Base-by-base conservation (phyloP, 2,888 invertebrate genomes). In the Philereme vetulata region DNA sequence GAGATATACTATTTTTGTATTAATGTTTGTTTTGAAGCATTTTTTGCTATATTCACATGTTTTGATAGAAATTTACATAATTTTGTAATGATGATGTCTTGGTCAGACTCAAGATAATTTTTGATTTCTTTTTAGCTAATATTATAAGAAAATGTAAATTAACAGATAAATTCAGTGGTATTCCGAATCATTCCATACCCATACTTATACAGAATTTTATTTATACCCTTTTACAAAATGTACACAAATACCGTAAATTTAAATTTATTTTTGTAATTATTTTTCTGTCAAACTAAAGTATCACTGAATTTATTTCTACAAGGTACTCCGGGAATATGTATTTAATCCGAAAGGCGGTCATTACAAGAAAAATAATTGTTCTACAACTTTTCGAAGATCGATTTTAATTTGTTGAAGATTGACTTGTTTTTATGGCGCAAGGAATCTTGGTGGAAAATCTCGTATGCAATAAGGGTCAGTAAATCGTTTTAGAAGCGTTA, bases 1-100 rank as follows among this genome's bases (percentile, higher is more conserved):
- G 71, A 74, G 72, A 83, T 77, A 82, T 76, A 81, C 74, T 81
- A 86, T 87, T 86, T 88, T 88, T 86, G 79, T 86, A 86, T 75
- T 80, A 81, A 75, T 82, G 80, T 84, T 82, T 71, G 75, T 80
- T 85, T 81, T 76, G 80, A 82, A 67, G 76, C 76, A 82, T 82
- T 80, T 82, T 84, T 84, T 85, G 85, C 85, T 78, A 70, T 73
- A 72, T 68, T 76, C 74, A 10, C 51, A 10, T 10, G 46, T 65
- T 84, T 84, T 83, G 76, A 83, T 81, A 80, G 58, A 76, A 76
- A 71, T 84, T 79, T 85, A 85, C 82, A 82, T 82, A 65, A 72
- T 83, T 84, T 82, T 78, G 68, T 76, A 76, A 71, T 72, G 47
- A 68, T 72, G 66, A 74, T 68, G 75, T 72, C 72, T 74, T 72